Evolutionary conservation across 2,888 invertebrate species (phyloP), one percentile per base, ranked within the genome.

Genomic region (Horisme vitalbata): DNA sequence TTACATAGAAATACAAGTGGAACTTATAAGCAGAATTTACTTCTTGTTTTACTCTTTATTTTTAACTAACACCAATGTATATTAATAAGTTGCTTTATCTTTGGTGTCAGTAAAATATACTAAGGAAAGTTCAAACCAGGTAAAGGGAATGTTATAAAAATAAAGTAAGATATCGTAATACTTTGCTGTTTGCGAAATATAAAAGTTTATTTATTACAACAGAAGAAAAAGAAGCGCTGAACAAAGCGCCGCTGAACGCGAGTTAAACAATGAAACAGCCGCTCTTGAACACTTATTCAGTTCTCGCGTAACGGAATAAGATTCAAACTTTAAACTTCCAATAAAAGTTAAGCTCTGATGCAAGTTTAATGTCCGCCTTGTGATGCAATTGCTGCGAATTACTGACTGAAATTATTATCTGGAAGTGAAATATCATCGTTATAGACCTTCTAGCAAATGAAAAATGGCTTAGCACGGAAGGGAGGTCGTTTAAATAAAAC

Each of bases 321-420:
- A 57, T 54, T 49, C 32, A 57, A 74, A 77, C 74, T 73, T 71
- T 60, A 68, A 79, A 81, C 67, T 79, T 75, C 65, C 72, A 64
- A 73, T 75, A 68, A 75, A 80, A 80, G 74, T 79, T 71, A 69
- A 72, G 70, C 68, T 54, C 71, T 83, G 84, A 85, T 83, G 81
- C 78, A 79, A 82, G 68, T 83, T 85, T 84, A 79, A 83, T 84
- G 83, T 79, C 68, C 68, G 41, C 48, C 52, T 68, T 76, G 75
- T 73, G 76, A 78, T 79, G 80, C 75, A 78, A 74, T 38, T 36
- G 44, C 34, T 6, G 30, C 33, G 23, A 45, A 49, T 41, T 49
- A 45, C 32, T 8, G 36, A 14, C 45, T 30, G 37, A 35, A 50
- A 45, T 37, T 15, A 8, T 13, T 41, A 15, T 12, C 21, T 26